Evolutionary conservation across 92 coral and sea anemone genomes (phyloP), one percentile per base, ranked within the genome.

Genomic region (Parazoanthus darwini): DNA sequence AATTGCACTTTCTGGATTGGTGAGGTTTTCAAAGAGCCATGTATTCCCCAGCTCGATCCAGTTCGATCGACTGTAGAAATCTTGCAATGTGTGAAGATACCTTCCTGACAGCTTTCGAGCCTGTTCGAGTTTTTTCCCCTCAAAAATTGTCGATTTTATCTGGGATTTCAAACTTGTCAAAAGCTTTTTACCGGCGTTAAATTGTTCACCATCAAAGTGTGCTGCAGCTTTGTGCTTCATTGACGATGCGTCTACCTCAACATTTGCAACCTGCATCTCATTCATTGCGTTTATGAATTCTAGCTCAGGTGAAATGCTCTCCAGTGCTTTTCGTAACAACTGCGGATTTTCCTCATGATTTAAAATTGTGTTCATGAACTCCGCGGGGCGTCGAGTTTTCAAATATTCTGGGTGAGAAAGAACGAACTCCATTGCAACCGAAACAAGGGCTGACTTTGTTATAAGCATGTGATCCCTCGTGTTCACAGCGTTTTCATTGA

Each of bases 21-120:
- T 90, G 15, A 93, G 85, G 42, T 20, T 77, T 1, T 74, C 78
- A n/a, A 86, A 65, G 15, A 89, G 89, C 20, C 42, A 37, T 0
- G 35, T 2, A 86, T 91, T 93, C 36, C 92, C 95, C 42, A 86
- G 76, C 77, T 93, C 95, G 81, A 93, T 83, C 95, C 95, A 93
- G 83, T 91, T 93, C 23, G 95, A 89, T 43, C 87, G 94, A 67
- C 95, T 93, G 94, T 93, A 93, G 79, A 93, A 93, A 79, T 91
- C 94, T 44, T 93, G 95, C 79, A 93, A 75, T 0, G 95, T 93
- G 86, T 93, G 95, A 48, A 93, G 86, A 4, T 88, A 92, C 5
- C 26, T 78, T 3, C 95, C 95, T 0, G 94, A 89, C 46, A 89
- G 80, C 51, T 93, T 86, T 54, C 95, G 82, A 5, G 94, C 92